Evolutionary conservation across 2,888 invertebrate genomes (phyloP).

Genomic region (Chalcis sispes): DNA sequence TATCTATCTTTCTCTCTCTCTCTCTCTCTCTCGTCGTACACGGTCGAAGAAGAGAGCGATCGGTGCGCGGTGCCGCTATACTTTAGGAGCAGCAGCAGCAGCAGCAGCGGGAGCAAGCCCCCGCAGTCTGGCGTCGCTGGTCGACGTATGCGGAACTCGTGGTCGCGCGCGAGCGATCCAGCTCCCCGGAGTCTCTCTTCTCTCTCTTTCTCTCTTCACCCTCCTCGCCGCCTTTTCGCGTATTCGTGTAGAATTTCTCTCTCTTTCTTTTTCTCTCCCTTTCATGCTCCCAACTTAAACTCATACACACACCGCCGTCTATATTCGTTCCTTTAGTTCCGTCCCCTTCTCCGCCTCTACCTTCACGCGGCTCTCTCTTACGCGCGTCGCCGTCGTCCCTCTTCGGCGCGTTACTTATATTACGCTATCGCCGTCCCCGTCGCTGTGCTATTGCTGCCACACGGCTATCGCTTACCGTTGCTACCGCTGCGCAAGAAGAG

Average conservation of each 20-base stretch:
- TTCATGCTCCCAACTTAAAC: not conserved
- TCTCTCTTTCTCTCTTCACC: not conserved
- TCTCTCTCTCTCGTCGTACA: too few species aligned
- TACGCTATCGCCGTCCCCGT: not conserved
- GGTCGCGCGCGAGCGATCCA: not conserved
- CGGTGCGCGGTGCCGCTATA: conserved; percentile 1
- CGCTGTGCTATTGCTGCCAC: too few species aligned
- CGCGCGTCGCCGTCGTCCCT: not conserved
- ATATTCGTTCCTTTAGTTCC: not conserved
- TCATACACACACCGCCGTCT: not conserved
- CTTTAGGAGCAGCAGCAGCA: not conserved
- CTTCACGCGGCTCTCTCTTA: too few species aligned
- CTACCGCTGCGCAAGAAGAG: not conserved
- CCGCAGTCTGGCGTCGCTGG: conserved; percentile 60
- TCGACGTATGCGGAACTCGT: conserved; percentile 53
- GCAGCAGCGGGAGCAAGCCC: conserved; percentile 43
- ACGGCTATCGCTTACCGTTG: too few species aligned
- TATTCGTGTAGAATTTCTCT: not conserved
- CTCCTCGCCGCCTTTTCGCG: too few species aligned
- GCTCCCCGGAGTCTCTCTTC: not conserved
- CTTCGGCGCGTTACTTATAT: not conserved
- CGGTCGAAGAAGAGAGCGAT: too few species aligned
- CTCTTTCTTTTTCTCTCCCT: conserved; percentile 6
- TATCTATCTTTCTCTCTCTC: too few species aligned
- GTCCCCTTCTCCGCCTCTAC: not conserved